Conservation (phyloP, 2,113 vertebrate species). For the Alligator sinensis region DNA sequence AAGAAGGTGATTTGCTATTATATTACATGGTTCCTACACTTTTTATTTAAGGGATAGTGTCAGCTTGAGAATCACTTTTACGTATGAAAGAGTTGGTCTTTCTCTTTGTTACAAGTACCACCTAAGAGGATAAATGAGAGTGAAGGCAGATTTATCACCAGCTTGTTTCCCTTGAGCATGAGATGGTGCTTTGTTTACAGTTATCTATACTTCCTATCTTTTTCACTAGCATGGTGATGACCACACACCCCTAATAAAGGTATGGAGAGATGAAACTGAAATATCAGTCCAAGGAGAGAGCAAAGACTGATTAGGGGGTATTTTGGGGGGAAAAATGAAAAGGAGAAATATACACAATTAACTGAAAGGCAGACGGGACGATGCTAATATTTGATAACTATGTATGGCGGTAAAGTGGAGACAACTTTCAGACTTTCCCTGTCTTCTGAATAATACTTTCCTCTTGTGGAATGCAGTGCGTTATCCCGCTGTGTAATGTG, state of each 20-base stretch:
- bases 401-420: no score
- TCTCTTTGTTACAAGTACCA: not conserved
- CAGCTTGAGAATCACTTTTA: not conserved
- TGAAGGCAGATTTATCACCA: not conserved
- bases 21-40: not conserved
- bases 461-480: no score
- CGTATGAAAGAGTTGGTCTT: not conserved
- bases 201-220: not conserved
- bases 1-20: not conserved
- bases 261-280: not conserved
- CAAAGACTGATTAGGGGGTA: not conserved
- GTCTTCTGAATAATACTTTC: no score
- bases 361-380: not conserved
- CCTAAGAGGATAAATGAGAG: not conserved
- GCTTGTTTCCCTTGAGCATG: not conserved
- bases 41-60: not conserved
- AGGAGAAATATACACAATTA: not conserved
- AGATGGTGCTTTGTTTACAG: not conserved
- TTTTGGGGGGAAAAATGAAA: not conserved
- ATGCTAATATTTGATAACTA: not conserved
- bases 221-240: not conserved
- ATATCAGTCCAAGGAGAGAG: not conserved
- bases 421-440: no score
- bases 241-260: no score
- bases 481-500: no score